phyloP scores from a whole-genome alignment of 1,140 invertebrate genomes.

The Bombus affinis region DNA sequence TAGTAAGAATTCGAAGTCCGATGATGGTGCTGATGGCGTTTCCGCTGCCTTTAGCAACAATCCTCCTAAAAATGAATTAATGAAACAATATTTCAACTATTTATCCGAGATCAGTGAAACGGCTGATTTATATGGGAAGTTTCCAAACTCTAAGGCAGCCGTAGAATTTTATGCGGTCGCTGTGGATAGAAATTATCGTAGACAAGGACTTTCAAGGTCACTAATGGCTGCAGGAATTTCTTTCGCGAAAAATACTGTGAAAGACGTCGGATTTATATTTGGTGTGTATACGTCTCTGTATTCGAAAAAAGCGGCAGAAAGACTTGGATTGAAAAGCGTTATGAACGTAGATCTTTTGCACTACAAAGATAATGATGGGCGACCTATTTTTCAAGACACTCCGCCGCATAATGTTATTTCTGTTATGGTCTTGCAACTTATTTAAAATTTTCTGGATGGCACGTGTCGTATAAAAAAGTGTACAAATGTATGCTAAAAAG shows the following conservation, averaged over 20 bases:
- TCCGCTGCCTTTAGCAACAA: conserved; percentile 3
- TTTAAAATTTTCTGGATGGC: background rate
- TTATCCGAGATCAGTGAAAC: background rate
- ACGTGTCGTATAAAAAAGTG: background rate
- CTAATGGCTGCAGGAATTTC: conserved; percentile 44
- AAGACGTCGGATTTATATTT: conserved; percentile 58
- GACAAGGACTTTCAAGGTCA: conserved; percentile 45
- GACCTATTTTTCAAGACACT: conserved; percentile 40
- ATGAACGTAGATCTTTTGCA: conserved; percentile 55
- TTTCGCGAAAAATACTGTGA: background rate
- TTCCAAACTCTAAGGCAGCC: background rate
- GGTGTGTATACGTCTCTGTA: conserved; percentile 63
- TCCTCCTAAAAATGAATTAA: conserved; percentile 14
- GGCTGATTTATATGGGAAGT: background rate
- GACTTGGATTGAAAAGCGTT: conserved; percentile 48
- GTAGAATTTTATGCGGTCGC: conserved; percentile 67
- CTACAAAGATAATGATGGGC: conserved; percentile 44
- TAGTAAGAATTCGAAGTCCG: background rate
- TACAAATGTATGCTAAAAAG: background rate
- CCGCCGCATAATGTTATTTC: conserved; percentile 52
- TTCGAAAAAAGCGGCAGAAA: conserved; percentile 58
- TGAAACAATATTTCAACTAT: conserved; percentile 32
- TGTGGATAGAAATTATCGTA: conserved; percentile 54
- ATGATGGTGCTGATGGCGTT: background rate
- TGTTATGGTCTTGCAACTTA: conserved; percentile 45